Percentiles rank a stretch among this genome's conserved stretches.
These are phyloP conservation scores for Rugalucina vietnamica DNA, from an alignment of 2,888 invertebrate species.

Conservation along the genomic window DNA sequence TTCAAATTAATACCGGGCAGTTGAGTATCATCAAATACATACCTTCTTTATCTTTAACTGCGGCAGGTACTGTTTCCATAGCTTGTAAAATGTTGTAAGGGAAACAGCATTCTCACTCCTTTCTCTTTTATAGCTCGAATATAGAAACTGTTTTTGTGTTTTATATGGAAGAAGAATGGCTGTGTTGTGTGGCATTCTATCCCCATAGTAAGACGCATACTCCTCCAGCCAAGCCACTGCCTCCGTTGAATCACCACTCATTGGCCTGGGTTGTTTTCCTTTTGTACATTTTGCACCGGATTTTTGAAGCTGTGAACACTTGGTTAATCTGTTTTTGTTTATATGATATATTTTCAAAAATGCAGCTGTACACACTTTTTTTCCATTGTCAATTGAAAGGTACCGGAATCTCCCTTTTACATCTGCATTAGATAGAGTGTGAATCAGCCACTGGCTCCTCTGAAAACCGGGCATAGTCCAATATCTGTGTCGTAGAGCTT, in stretches of 20 bases:
- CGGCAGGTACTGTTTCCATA: neutral
- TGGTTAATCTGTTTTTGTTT: neutral
- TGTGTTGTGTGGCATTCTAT: neutral
- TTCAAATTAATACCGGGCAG: no score
- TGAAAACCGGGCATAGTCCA: no score
- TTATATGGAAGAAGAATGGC: neutral
- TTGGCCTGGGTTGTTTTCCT: neutral
- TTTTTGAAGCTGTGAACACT: neutral
- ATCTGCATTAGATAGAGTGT: no score
- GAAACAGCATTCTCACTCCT: neutral
- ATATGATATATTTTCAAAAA: neutral
- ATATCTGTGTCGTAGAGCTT: no score
- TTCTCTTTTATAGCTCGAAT: neutral
- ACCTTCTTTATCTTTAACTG: no score
- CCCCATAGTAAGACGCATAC: neutral
- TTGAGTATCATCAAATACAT: no score
- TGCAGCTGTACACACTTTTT: neutral
- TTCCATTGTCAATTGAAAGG: neutral
- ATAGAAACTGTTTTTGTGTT: neutral
- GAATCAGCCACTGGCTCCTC: no score
- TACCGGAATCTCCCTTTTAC: no score
- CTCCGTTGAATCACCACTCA: neutral
- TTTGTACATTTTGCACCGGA: neutral
- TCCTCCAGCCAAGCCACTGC: neutral
- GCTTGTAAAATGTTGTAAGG: neutral